Conservation (phyloP, 2,797 vertebrate species). For the Chelidonichthys spinosus region DNA sequence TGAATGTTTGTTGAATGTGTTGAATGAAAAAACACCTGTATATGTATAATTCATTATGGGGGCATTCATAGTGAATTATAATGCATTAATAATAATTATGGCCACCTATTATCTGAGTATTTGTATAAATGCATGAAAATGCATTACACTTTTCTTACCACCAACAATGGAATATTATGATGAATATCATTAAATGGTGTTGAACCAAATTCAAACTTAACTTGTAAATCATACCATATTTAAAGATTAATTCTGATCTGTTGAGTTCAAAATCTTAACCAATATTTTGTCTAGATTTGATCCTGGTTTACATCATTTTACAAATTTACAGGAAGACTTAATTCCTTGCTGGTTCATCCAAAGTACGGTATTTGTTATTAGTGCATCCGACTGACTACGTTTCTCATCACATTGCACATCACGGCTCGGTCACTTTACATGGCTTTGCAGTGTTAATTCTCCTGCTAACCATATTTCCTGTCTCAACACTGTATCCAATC, state of each 20-base stretch:
- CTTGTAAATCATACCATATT: not conserved
- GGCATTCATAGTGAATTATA: not conserved
- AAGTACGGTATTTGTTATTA: not conserved
- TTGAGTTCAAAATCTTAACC: too few relatives aligned
- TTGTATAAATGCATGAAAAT: too few relatives aligned
- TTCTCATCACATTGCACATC: not conserved
- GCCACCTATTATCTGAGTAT: too few relatives aligned
- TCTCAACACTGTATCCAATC: conserved; percentile 13
- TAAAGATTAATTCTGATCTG: too few relatives aligned
- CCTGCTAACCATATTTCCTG: conserved; percentile 19
- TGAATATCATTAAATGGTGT: not conserved
- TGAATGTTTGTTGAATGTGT: not conserved
- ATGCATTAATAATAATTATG: not conserved
- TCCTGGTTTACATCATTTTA: too few relatives aligned
- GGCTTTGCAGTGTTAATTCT: not conserved
- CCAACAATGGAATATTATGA: too few relatives aligned
- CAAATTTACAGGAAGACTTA: not conserved
- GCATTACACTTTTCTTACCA: too few relatives aligned
- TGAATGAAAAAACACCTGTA: not conserved
- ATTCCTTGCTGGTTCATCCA: not conserved
- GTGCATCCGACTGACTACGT: not conserved
- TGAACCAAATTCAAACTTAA: not conserved
- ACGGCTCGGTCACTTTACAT: conserved; percentile 11
- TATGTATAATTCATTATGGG: not conserved
- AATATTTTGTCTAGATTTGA: not conserved